phyloP scores from a whole-genome alignment of 2,888 invertebrate species.

The Petrophora chlorosata region DNA sequence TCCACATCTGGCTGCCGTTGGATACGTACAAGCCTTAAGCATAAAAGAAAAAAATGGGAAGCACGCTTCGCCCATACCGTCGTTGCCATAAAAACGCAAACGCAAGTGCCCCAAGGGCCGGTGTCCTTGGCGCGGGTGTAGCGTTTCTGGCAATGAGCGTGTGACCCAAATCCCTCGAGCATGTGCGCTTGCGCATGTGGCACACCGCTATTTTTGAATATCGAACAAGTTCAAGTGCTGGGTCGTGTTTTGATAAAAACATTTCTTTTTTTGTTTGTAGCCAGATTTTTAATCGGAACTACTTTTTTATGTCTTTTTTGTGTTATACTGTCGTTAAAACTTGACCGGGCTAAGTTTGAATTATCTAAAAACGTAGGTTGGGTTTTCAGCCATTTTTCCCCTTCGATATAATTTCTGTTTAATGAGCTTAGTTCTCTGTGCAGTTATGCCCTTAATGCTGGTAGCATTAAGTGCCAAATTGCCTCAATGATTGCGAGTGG shows the following conservation, averaged over 20 bases:
- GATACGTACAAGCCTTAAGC: too few relatives aligned
- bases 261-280: slow-evolving; percentile 10
- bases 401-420: too few relatives aligned
- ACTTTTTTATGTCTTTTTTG: too few relatives aligned
- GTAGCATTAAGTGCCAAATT: too few relatives aligned
- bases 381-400: too few relatives aligned
- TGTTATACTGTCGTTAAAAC: too few relatives aligned
- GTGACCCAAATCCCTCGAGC: slow-evolving; percentile 72
- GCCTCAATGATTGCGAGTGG: too few relatives aligned
- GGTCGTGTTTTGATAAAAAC: slow-evolving; percentile 25
- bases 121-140: slow-evolving; percentile 70
- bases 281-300: neutral
- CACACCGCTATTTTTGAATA: slow-evolving; percentile 67
- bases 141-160: slow-evolving; percentile 70
- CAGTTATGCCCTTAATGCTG: too few relatives aligned
- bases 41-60: slow-evolving; percentile 15
- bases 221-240: slow-evolving; percentile 68
- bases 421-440: too few relatives aligned
- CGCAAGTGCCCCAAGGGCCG: slow-evolving; percentile 37
- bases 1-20: too few relatives aligned
- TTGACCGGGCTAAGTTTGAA: too few relatives aligned
- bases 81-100: slow-evolving; percentile 25
- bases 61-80: slow-evolving; percentile 27
- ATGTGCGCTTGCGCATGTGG: slow-evolving; percentile 31
- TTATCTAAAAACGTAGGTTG: too few relatives aligned